These are phyloP conservation scores for Atherix ibis DNA, from an alignment of 2,888 invertebrate species.

Conservation along the genomic window DNA sequence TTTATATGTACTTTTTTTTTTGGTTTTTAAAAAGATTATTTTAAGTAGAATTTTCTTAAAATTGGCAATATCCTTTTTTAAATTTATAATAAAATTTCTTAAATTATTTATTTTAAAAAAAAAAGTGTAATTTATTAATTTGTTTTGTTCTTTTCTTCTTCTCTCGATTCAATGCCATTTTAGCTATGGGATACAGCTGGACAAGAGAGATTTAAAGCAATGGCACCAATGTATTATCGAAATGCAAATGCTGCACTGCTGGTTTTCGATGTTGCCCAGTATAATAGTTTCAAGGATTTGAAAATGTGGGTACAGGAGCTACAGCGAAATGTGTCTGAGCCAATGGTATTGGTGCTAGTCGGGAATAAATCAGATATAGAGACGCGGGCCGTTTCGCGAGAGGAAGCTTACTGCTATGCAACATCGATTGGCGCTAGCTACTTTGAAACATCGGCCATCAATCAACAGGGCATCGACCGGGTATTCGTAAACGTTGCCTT, in stretches of 20 bases:
- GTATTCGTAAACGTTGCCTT: constrained; percentile 53
- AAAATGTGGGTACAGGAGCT: constrained; percentile 76
- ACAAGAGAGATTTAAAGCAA: constrained; percentile 53
- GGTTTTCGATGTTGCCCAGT: constrained; percentile 70
- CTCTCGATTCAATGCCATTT: too few species aligned
- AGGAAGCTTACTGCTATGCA: constrained; percentile 63
- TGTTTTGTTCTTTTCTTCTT: too few species aligned
- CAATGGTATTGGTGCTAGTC: constrained; percentile 62
- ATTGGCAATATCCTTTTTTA: too few species aligned
- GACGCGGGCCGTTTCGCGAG: constrained; percentile 44
- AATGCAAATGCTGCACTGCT: constrained; percentile 80
- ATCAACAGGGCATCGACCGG: constrained; percentile 59
- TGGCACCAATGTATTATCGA: constrained; percentile 91
- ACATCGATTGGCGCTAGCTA: constrained; percentile 67
- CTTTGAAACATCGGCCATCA: constrained; percentile 69
- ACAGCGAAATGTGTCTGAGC: constrained; percentile 59
- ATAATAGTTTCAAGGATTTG: constrained; percentile 57
- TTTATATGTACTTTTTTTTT: too few species aligned
- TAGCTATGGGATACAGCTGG: constrained; percentile 34
- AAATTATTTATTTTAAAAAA: too few species aligned
- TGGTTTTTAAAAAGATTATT: neutral
- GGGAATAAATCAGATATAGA: constrained; percentile 75
- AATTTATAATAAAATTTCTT: too few species aligned
- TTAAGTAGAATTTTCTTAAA: neutral
- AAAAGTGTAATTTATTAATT: too few species aligned